These are phyloP conservation scores for Sphecodes monilicornis DNA, from an alignment of 2,888 invertebrate species.

Conservation along the genomic window DNA sequence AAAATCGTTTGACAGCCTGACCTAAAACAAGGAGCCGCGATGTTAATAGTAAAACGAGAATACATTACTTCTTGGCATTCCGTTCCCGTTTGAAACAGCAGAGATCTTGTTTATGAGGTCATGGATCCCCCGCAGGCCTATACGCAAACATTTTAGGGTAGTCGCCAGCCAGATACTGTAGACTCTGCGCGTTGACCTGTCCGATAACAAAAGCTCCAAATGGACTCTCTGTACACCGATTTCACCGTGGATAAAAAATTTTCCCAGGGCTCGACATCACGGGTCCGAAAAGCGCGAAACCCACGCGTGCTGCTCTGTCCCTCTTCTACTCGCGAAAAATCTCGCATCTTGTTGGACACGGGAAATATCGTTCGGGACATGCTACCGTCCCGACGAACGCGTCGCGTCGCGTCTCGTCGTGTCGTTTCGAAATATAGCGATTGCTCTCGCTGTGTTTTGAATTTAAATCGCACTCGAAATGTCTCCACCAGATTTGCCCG, in stretches of 20 bases:
- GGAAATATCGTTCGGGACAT: slow-evolving; percentile 11
- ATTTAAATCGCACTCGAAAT: neutral
- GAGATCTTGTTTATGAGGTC: slow-evolving; percentile 22
- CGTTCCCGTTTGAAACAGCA: slow-evolving; percentile 3
- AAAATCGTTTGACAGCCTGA: neutral
- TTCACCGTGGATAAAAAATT: slow-evolving; percentile 15
- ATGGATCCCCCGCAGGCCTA: slow-evolving; percentile 9
- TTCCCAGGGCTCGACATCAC: neutral
- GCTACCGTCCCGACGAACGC: neutral
- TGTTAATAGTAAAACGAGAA: neutral
- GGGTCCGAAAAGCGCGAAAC: neutral
- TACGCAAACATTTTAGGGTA: slow-evolving; percentile 28
- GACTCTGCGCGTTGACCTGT: slow-evolving; percentile 8
- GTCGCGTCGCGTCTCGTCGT: neutral
- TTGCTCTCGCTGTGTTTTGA: neutral
- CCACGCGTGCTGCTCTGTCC: neutral
- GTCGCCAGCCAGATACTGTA: slow-evolving; percentile 3
- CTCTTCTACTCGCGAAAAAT: neutral
- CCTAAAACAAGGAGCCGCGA: neutral
- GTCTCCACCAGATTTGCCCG: neutral
- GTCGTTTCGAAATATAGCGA: neutral
- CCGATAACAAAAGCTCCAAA: slow-evolving; percentile 30
- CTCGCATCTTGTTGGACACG: neutral
- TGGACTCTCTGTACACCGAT: slow-evolving; percentile 22
- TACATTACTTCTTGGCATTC: neutral